Base-by-base conservation (phyloP, 2,888 invertebrate genomes). In the Apamea crenata region DNA sequence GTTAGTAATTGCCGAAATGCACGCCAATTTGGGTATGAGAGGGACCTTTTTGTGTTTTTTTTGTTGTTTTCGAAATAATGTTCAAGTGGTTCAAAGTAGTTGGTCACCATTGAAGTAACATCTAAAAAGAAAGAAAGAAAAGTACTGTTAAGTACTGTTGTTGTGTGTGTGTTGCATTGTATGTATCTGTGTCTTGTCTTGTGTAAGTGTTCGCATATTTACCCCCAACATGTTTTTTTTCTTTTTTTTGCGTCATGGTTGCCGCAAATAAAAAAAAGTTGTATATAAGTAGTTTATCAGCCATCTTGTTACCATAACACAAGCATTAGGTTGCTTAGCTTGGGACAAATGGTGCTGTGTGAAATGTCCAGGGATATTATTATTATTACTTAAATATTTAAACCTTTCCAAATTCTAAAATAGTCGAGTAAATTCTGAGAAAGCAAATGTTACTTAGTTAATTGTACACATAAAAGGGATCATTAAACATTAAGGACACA, bases 401-500 rank as follows among this genome's bases (percentile, higher is more conserved):
- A 83, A 59, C 40, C 8, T 25, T 25, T 44, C n/a, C 12, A 66
- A 84, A 66, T 61, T 53, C 70, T 61, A 29, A 66, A 79, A 79
- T 61, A 44, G 25, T 32, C 14, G 32, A 70, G 65, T 61, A 25
- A 36, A 71, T 78, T 70, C 69, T 47, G 29, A 66, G 66, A 71
- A 69, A 77, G 59, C 53, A 71, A 84, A 81, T 36, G 40, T 66
- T 74, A 74, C 66, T 85, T 74, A 61, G 69, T 74, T 85, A 71
- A 85, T 81, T 85, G 53, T 65, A 81, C 47, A 8, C 53, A 67
- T 74, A 74, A 59, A 85, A 68, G 70, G 70, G 70, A 81, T 81
- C 75, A 75, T 83, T 83, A 71, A 81, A 81, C 53, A 83, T 83
- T 83, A 66, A 70, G 50, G 50, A 56, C 50, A 53, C 59, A 80